Evolutionary conservation across 2,797 vertebrate species (phyloP).

Genomic region (Protosalanx chinensis): DNA sequence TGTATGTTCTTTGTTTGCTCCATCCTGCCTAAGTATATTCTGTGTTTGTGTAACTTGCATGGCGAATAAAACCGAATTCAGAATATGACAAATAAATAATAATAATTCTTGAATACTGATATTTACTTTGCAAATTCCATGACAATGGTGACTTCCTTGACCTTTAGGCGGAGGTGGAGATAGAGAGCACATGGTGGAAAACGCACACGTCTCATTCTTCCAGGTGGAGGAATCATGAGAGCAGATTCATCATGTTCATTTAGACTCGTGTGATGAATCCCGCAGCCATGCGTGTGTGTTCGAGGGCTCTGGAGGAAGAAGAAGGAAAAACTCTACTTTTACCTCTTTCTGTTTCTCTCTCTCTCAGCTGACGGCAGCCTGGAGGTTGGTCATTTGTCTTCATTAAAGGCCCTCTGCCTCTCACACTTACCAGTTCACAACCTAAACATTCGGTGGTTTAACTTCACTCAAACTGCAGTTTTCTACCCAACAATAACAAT

Average conservation of each 20-base stretch:
- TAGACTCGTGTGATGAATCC: constrained; percentile 42
- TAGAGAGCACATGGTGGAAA: background rate
- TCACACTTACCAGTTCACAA: background rate
- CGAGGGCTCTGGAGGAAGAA: too few relatives aligned
- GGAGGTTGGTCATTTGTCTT: background rate
- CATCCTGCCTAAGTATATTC: too few relatives aligned
- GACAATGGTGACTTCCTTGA: background rate
- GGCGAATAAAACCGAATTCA: too few relatives aligned
- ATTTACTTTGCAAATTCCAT: background rate
- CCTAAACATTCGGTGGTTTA: background rate
- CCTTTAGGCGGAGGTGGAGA: background rate
- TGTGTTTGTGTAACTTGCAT: too few relatives aligned
- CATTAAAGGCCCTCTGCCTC: background rate
- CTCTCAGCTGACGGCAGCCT: background rate
- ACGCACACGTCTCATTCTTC: constrained; percentile 4
- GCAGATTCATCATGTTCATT: constrained; percentile 26
- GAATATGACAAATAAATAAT: too few relatives aligned
- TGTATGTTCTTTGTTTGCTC: too few relatives aligned
- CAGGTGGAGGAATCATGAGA: constrained; percentile 6
- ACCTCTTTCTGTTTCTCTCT: too few relatives aligned
- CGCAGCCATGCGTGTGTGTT: constrained; percentile 9
- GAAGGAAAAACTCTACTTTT: too few relatives aligned
- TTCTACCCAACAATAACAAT: background rate
- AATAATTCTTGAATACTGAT: background rate
- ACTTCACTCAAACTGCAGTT: background rate